Percentiles rank a stretch among this genome's conserved stretches.
Evolutionary conservation across 2,797 vertebrate genomes (phyloP).

Genomic region (Sebastes oblongus): DNA sequence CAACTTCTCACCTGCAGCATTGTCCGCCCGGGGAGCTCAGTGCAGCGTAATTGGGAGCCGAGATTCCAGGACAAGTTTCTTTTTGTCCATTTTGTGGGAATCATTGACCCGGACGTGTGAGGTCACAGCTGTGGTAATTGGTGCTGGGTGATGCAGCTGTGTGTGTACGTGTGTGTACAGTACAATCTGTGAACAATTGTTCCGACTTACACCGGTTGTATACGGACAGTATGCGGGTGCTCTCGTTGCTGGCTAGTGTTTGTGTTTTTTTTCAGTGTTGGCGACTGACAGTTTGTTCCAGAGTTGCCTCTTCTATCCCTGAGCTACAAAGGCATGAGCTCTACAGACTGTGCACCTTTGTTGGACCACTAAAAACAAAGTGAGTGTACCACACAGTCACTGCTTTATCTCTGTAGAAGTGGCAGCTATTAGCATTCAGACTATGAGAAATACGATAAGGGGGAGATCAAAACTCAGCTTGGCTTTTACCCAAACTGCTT

Average conservation of each 20-base stretch:
- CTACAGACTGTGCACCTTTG: conserved; percentile 9
- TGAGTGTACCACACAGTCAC: background rate
- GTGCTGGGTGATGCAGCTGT: conserved; percentile 72
- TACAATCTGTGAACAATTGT: conserved; percentile 23
- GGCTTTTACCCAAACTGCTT: conserved; percentile 11
- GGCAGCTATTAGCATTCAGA: background rate
- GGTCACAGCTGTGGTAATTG: conserved; percentile 77
- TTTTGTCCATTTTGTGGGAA: conserved; percentile 74
- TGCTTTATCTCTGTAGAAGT: background rate
- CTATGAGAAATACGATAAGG: background rate
- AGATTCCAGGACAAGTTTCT: conserved; percentile 74
- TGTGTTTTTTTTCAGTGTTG: background rate
- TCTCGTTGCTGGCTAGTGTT: background rate
- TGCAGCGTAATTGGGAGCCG: conserved; percentile 74
- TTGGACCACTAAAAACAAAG: background rate
- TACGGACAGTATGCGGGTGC: background rate
- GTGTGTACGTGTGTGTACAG: conserved; percentile 17
- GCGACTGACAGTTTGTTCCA: background rate
- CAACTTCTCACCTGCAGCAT: conserved; percentile 82
- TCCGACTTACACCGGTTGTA: background rate
- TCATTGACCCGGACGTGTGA: conserved; percentile 79
- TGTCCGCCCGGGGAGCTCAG: conserved; percentile 58
- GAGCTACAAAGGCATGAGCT: conserved; percentile 13
- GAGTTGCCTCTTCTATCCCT: background rate
- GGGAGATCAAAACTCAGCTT: background rate